Evolutionary conservation across 1,140 invertebrate species (phyloP), one percentile per base, ranked within the genome.

Genomic region (Drosophila parabipectinata): DNA sequence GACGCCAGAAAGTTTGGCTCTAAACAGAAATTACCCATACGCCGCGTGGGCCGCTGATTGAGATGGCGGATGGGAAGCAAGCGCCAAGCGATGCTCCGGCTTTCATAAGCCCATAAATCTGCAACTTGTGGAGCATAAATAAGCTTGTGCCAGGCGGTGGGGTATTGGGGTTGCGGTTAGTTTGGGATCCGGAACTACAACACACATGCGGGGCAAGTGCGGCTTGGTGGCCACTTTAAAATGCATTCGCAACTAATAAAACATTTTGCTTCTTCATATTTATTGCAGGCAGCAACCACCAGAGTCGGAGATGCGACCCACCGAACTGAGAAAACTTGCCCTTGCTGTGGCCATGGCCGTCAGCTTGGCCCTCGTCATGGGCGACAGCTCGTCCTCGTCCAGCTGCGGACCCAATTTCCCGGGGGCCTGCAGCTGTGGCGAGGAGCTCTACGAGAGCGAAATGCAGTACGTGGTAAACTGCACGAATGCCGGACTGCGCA

Each of bases 381-480:
- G 68, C 77, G 75, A 82, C n/a, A 88, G 45, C 26, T 84, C 53
- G 52, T 34, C 79, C 0, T 87, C 53, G 52, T 32, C 79, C 0
- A 92, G 91, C 8, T 94, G 94, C 58, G 93, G 93, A 8, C 79
- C 83, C 9, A 85, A 87, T 14, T 94, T 94, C 68, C 68, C 92
- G 18, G 84, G 91, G 8, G 92, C 92, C 45, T 95, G 95, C 78
- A 78, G 72, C 14, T 95, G 95, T 79, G 93, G 93, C 5, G 84
- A 89, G 34, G 92, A 92, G 12, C 92, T 93, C 54, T 94, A 94
- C 72, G 93, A 95, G 37, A 91, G 85, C 39, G 81, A 78, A 51
- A 82, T 92, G 21, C 93, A 94, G 64, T 96, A 93, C 67, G 93
- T 96, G 7, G 95, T 96, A 0, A 96, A 97, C 87, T 97, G 96